Conservation (phyloP, 1,140 invertebrate species). For the Leptinotarsa texana region DNA sequence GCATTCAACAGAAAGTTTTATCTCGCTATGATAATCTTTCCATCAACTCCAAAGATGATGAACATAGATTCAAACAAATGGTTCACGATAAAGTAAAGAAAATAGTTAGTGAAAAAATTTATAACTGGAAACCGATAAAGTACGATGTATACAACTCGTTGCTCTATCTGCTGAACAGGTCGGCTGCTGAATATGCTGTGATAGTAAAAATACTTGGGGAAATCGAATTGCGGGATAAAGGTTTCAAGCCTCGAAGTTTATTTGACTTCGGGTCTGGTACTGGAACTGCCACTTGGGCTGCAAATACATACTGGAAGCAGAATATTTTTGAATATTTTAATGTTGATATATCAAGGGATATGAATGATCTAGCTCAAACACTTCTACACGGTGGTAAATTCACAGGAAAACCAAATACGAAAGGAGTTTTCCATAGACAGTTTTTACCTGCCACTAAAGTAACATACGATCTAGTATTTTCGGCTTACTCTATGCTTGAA, state of each 20-base stretch:
- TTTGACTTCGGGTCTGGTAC: constrained; percentile 92
- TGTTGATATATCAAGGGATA: constrained; percentile 77
- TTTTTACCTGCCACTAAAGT: constrained; percentile 74
- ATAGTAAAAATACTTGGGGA: constrained; percentile 74
- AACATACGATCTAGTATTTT: constrained; percentile 79
- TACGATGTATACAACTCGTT: constrained; percentile 67
- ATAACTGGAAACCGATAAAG: constrained; percentile 72
- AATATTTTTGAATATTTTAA: constrained; percentile 79
- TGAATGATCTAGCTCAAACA: constrained; percentile 78
- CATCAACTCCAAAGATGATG: constrained; percentile 61
- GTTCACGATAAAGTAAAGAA: constrained; percentile 51
- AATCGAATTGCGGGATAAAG: constrained; percentile 64
- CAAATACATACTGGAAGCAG: constrained; percentile 70
- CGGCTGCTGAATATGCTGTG: constrained; percentile 76
- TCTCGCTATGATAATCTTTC: constrained; percentile 58
- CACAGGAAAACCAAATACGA: constrained; percentile 61
- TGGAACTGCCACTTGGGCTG: constrained; percentile 83
- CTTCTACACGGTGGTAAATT: constrained; percentile 69
- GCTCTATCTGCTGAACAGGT: constrained; percentile 71
- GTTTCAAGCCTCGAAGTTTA: constrained; percentile 76
- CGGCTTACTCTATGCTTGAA: constrained; percentile 82
- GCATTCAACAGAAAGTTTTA: constrained; percentile 55
- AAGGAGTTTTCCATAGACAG: constrained; percentile 74
- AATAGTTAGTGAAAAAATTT: constrained; percentile 63
- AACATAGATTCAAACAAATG: constrained; percentile 40